Percentiles rank a stretch among this genome's conserved stretches.
Conservation (phyloP, 2,888 invertebrate species). For the Rhogogaster chlorosoma region DNA sequence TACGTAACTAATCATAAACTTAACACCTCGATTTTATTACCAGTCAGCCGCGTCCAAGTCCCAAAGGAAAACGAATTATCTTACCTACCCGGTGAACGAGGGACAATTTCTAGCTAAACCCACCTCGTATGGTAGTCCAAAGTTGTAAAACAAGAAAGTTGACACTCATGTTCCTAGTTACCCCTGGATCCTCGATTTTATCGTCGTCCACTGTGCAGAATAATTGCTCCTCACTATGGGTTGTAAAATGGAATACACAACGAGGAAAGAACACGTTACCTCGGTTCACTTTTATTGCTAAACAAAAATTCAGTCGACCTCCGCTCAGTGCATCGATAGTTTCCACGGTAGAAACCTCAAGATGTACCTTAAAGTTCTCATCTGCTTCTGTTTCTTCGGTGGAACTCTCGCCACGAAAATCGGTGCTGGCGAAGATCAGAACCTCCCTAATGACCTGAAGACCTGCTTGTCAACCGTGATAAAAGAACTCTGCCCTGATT, state of each 20-base stretch:
- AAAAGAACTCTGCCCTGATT: slow-evolving; percentile 1
- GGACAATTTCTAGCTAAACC: not conserved
- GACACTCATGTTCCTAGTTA: not conserved
- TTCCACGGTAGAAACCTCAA: not conserved
- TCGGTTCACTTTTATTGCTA: not conserved
- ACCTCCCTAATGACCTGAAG: not conserved
- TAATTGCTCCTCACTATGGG: not conserved
- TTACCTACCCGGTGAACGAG: not conserved
- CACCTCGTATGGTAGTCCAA: not conserved
- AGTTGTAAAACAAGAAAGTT: not conserved
- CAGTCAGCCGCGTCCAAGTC: not conserved
- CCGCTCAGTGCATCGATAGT: not conserved
- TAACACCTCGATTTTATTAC: not conserved
- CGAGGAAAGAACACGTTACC: not conserved
- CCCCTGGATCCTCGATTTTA: not conserved
- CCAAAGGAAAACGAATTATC: not conserved
- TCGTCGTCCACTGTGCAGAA: slow-evolving; percentile 2
- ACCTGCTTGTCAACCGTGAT: slow-evolving; percentile 5
- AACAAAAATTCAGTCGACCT: not conserved
- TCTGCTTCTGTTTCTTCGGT: not conserved
- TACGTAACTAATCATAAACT: not conserved
- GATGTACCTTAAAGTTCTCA: not conserved
- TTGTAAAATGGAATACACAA: slow-evolving; percentile 10
- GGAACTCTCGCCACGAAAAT: not conserved
- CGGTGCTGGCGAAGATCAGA: not conserved